A percentile compares a stretch with the other conserved stretches of the same genome.
These are phyloP conservation scores for Coleophora deauratella DNA, from an alignment of 2,888 invertebrate species.

Conservation along the genomic window DNA sequence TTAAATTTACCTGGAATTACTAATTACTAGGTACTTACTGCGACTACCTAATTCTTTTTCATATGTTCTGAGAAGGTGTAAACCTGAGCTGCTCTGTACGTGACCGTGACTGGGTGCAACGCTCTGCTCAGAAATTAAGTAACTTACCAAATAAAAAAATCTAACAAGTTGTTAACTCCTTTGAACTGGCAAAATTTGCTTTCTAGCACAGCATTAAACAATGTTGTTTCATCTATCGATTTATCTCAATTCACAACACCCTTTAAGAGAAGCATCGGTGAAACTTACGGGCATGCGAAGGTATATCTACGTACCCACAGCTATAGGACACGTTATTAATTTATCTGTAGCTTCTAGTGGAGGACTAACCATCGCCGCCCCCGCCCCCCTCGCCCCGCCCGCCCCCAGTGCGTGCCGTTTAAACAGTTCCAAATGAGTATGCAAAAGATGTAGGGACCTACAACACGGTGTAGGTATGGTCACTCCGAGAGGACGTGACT, in stretches of 20 bases:
- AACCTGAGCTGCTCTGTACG: no score
- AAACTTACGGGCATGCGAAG: conserved; percentile 58
- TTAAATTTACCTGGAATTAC: no score
- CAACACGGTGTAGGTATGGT: conserved; percentile 42
- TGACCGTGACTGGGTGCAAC: no score
- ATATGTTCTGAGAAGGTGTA: no score
- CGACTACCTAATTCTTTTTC: no score
- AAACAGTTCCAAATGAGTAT: conserved; percentile 73
- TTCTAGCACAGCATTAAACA: no score
- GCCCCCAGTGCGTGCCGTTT: conserved; percentile 42
- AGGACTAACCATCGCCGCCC: conserved; percentile 64
- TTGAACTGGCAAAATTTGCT: no score
- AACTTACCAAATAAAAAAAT: no score
- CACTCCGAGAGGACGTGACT: conserved; percentile 36
- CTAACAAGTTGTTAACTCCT: no score
- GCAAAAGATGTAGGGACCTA: conserved; percentile 47
- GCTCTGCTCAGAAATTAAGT: no score
- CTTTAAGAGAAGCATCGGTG: conserved; percentile 15
- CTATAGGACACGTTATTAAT: conserved; percentile 63
- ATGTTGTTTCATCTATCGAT: no score
- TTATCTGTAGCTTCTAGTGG: conserved; percentile 69
- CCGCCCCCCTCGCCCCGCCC: conserved; percentile 28
- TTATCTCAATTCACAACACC: conserved; percentile 21
- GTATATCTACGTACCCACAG: conserved; percentile 50
- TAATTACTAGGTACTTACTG: no score